phyloP scores from a whole-genome alignment of 2,888 invertebrate genomes.

The Zygaena filipendulae region DNA sequence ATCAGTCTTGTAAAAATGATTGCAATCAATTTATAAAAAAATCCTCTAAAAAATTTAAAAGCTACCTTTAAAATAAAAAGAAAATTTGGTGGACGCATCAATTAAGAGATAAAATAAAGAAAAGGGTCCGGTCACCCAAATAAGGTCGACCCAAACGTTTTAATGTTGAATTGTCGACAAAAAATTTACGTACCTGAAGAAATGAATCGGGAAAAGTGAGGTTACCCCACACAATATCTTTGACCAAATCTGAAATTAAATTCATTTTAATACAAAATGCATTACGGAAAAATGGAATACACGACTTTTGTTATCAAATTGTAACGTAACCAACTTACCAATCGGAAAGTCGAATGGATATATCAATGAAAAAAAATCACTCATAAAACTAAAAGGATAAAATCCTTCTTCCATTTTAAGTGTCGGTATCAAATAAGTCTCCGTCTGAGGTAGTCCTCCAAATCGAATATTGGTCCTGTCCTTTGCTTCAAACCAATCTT shows the following conservation, averaged over 20 bases:
- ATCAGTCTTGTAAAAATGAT: too few relatives aligned
- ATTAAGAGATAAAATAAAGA: too few relatives aligned
- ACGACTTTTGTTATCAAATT: too few relatives aligned
- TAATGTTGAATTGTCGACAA: too few relatives aligned
- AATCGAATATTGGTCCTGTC: slow-evolving; percentile 57
- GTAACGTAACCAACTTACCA: slow-evolving; percentile 66
- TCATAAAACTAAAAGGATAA: slow-evolving; percentile 72
- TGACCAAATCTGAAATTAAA: slow-evolving; percentile 50
- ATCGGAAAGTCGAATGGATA: slow-evolving; percentile 74
- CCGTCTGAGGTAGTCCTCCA: slow-evolving; percentile 50
- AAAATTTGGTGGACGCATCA: too few relatives aligned
- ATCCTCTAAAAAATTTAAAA: too few relatives aligned
- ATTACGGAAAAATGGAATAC: too few relatives aligned
- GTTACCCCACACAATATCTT: slow-evolving; percentile 55
- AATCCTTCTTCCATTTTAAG: slow-evolving; percentile 71
- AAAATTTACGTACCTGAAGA: slow-evolving; percentile 48
- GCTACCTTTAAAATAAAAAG: too few relatives aligned
- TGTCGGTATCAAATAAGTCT: slow-evolving; percentile 57
- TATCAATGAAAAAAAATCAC: slow-evolving; percentile 70
- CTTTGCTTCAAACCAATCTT: slow-evolving; percentile 49
- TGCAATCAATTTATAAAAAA: too few relatives aligned
- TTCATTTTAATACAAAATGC: slow-evolving; percentile 10
- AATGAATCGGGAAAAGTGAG: slow-evolving; percentile 57
- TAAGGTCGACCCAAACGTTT: too few relatives aligned
- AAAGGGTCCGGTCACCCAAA: too few relatives aligned